These are phyloP conservation scores for Gandaritis pyraliata DNA, from an alignment of 2,888 invertebrate genomes.

Conservation along the genomic window DNA sequence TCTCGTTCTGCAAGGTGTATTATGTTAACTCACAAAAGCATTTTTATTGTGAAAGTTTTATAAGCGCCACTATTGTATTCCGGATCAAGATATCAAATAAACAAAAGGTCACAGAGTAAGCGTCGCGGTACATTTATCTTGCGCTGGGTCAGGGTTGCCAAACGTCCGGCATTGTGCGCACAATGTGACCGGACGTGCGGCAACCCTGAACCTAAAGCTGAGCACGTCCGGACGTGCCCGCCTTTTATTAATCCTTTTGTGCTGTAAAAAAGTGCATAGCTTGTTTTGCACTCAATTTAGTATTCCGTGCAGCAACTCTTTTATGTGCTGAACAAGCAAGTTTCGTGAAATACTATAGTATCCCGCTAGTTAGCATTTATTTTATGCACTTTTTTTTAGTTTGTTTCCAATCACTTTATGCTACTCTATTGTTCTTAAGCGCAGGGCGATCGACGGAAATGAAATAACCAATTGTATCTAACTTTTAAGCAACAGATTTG, in stretches of 20 bases:
- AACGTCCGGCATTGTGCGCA: not conserved
- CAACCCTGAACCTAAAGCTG: constrained; percentile 2
- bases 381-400: not conserved
- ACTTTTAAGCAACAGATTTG: not conserved
- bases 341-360: not conserved
- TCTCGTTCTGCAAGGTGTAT: constrained; percentile 1
- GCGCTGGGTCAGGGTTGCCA: constrained; percentile 7
- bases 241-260: constrained; percentile 4
- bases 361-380: not conserved
- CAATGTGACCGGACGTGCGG: not conserved
- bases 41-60: constrained; percentile 16
- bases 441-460: too few relatives aligned
- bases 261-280: constrained; percentile 11
- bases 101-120: constrained; percentile 15
- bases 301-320: constrained; percentile 9
- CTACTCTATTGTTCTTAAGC: too few relatives aligned
- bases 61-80: constrained; percentile 9
- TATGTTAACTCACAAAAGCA: constrained; percentile 5
- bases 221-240: constrained; percentile 1
- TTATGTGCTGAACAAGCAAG: not conserved
- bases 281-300: constrained; percentile 12
- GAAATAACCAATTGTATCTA: too few relatives aligned
- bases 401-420: too few relatives aligned
- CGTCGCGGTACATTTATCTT: constrained; percentile 28
- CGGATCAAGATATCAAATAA: constrained; percentile 31